Conservation (phyloP, 2,888 invertebrate genomes). For the Leptogaster cylindrica region DNA sequence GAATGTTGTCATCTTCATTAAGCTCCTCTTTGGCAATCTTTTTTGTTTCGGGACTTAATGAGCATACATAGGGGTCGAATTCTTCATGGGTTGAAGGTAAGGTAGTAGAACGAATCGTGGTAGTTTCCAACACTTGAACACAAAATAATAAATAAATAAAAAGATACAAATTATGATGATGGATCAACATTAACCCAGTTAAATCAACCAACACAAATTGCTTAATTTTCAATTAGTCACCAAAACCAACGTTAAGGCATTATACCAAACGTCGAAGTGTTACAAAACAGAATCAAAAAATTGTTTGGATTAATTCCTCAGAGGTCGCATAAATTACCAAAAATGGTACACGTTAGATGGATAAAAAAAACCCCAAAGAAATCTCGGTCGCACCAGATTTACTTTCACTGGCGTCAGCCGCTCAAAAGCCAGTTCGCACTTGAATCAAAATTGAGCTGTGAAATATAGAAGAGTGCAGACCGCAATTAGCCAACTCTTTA, state of each 20-base stretch:
- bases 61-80: constrained; percentile 59
- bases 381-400: background rate
- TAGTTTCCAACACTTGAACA: constrained; percentile 60
- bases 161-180: background rate
- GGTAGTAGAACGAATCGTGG: constrained; percentile 54
- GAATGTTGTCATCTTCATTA: constrained; percentile 77
- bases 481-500: too few species aligned
- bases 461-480: too few species aligned
- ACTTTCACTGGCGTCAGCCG: background rate
- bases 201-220: too few species aligned
- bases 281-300: constrained; percentile 5
- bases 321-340: constrained; percentile 16
- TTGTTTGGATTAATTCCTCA: constrained; percentile 16
- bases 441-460: too few species aligned
- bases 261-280: constrained; percentile 8
- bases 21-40: constrained; percentile 75
- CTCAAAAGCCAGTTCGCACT: background rate
- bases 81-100: constrained; percentile 55
- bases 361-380: background rate
- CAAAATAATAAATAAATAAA: background rate
- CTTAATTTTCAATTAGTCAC: too few species aligned
- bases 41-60: constrained; percentile 61
- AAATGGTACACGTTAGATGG: constrained; percentile 8
- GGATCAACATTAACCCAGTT: too few species aligned
- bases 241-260: too few species aligned